Base-by-base conservation (phyloP, 2,113 vertebrate species). In the Hypomesus transpacificus region DNA sequence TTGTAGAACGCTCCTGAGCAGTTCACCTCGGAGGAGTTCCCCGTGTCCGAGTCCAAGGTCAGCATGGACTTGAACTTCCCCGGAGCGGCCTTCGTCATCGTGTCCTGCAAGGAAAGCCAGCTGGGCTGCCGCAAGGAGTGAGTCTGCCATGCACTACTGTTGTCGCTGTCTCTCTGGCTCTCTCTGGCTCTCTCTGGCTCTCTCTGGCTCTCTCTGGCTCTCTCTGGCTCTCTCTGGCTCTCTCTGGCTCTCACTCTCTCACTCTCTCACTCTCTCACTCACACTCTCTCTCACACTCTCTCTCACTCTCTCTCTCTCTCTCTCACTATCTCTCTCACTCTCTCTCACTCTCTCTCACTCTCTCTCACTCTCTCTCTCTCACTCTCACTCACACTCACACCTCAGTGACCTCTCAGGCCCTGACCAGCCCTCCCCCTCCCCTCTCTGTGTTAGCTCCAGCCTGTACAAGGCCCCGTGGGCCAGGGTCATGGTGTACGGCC, bases 1-100 rank as follows among this genome's bases (percentile, higher is more conserved):
- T 81, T 88, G 31, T 88, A 99, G 97, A 94, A 94, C 1, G 94
- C 96, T 1, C 96, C 97, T 0, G 97, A 98, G 64, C 96, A 96
- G 80, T 99, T 99, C 79, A 95, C 95, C 2, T 96, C 94, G 0
- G 96, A 99, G 86, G 96, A 99, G 85, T 97, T 99, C 77, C 95
- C 96, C 0, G 87, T 99, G 71, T 94, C 94, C 0, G 97, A 99
- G 88, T 98, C 96, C 63, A 99, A 99, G 88, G 93, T 99, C 73
- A 98, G 94, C 79, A 95, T 99, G 95, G 97, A 98, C 53, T 95
- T 99, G 70, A 98, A 94, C 82, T 99, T 99, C 83, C 97, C 97
- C 0, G 96, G 96, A 0, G 96, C 97, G 2, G 96, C 96, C 0
- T 99, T 99, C 80, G 96, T 98, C 3, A 92, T 96, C 0, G 92